Evolutionary conservation across 37 sponge, comb jelly and placozoan genomes (phyloP).

Genomic region (Ianthella basta): DNA sequence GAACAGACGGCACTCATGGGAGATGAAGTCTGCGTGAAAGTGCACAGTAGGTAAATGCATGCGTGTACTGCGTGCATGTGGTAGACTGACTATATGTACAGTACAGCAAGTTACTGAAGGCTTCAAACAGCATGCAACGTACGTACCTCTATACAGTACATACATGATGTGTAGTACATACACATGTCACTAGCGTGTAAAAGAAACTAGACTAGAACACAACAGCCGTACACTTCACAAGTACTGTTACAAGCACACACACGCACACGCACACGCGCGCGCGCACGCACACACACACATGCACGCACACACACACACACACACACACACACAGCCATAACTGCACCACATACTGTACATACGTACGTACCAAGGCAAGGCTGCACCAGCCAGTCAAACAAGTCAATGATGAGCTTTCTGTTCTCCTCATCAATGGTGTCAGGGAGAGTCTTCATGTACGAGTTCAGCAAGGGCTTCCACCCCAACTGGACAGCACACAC

Average conservation of each 20-base stretch:
- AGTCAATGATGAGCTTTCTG: slow-evolving; percentile 57
- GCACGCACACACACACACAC: neutral
- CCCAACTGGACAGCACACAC: slow-evolving; percentile 69
- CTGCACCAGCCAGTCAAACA: slow-evolving; percentile 88
- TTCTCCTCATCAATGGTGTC: slow-evolving; percentile 70
- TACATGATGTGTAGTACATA: too few relatives aligned
- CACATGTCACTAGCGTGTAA: too few relatives aligned
- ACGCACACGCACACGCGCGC: neutral
- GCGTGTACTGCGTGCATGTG: too few relatives aligned
- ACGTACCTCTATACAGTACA: too few relatives aligned
- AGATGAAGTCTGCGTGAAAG: slow-evolving; percentile 65
- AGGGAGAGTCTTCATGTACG: slow-evolving; percentile 80
- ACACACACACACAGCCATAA: neutral
- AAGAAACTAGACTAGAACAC: too few relatives aligned
- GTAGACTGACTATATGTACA: neutral
- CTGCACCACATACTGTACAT: too few relatives aligned
- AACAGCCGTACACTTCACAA: too few relatives aligned
- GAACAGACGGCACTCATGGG: slow-evolving; percentile 86
- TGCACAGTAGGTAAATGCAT: too few relatives aligned
- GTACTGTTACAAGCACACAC: too few relatives aligned
- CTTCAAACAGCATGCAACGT: too few relatives aligned
- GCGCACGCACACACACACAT: neutral
- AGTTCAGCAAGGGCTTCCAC: slow-evolving; percentile 88
- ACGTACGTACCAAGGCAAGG: slow-evolving; percentile 63
- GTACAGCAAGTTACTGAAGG: neutral